phyloP scores from a whole-genome alignment of 1,140 invertebrate species.

The Parasteatoda tepidariorum region DNA sequence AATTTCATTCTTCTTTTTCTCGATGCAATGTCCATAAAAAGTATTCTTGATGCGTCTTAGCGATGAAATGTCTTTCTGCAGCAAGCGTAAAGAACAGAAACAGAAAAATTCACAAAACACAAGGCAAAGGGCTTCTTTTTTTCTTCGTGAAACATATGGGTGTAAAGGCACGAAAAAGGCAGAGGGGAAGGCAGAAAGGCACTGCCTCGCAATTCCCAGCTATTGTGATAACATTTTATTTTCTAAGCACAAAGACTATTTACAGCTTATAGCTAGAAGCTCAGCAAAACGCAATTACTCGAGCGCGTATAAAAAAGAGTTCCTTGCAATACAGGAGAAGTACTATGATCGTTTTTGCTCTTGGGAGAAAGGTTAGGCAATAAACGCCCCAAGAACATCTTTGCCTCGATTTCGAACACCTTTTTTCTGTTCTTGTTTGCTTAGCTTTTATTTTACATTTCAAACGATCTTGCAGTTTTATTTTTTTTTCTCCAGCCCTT shows the following conservation, averaged over 20 bases:
- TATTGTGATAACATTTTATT: constrained; percentile 18
- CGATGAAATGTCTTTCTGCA: not conserved
- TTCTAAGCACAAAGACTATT: constrained; percentile 3
- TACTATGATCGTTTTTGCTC: not conserved
- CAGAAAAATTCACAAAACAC: not conserved
- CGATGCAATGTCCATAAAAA: not conserved
- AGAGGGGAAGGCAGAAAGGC: not conserved
- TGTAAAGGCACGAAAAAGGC: not conserved
- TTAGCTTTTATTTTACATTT: not conserved
- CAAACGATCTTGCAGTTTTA: not conserved
- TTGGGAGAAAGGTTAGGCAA: not conserved
- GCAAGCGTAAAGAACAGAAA: not conserved
- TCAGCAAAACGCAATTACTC: constrained; percentile 15
- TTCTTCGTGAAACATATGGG: not conserved
- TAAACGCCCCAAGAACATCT: not conserved
- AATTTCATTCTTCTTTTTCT: not conserved
- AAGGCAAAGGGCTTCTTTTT: too few species aligned
- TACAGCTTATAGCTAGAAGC: constrained; percentile 15
- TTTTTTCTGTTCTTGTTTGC: not conserved
- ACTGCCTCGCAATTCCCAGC: not conserved
- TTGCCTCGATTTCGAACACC: not conserved
- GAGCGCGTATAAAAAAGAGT: not conserved
- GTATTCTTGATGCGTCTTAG: not conserved
- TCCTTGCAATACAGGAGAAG: not conserved
- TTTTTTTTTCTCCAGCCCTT: not conserved